phyloP scores from a whole-genome alignment of 2,797 vertebrate genomes.

The Sarcoramphus papa region DNA sequence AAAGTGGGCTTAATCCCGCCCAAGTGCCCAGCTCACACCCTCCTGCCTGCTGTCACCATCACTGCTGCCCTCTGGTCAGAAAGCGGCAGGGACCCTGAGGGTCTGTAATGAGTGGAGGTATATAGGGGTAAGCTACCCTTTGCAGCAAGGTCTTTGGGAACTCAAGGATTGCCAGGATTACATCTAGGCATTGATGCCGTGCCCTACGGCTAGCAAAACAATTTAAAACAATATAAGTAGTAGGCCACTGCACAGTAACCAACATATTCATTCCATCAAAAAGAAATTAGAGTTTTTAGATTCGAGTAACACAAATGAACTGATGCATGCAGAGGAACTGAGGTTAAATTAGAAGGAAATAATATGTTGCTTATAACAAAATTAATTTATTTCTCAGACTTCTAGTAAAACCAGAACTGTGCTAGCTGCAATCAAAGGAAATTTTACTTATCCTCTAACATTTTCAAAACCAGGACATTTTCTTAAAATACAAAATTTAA shows the following conservation, averaged over 20 bases:
- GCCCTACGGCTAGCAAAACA: not conserved
- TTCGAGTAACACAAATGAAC: constrained; percentile 14
- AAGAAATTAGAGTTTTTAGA: not conserved
- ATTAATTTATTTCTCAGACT: not conserved
- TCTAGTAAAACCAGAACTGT: not conserved
- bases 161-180: not conserved
- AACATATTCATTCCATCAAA: not conserved
- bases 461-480: constrained; percentile 18
- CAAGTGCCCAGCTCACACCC: not conserved
- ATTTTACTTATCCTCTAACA: not conserved
- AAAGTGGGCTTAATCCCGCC: not conserved
- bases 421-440: not conserved
- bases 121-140: not conserved
- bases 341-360: constrained; percentile 21
- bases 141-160: not conserved
- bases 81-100: not conserved
- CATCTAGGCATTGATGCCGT: not conserved
- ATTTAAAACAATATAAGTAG: not conserved
- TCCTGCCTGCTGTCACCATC: not conserved
- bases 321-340: not conserved
- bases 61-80: not conserved
- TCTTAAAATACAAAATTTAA: not conserved
- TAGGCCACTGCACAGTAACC: not conserved
- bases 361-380: not conserved
- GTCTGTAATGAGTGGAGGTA: not conserved